Evolutionary conservation across 2,113 vertebrate species (phyloP).

Genomic region (Marcusenius ussheri): DNA sequence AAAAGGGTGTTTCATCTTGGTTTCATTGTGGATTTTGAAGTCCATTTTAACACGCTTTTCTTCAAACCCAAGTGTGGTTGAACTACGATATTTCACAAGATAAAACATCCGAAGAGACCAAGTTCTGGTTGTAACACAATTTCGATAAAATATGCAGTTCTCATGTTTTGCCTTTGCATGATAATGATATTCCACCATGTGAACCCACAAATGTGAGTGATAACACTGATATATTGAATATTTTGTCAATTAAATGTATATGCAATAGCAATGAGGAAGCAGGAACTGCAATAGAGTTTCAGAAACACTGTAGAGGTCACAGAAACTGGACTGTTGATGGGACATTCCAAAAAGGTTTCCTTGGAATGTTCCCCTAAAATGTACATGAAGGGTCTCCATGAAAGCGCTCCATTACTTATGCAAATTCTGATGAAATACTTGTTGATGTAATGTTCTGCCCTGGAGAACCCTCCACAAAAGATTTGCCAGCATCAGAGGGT

Average conservation of each 20-base stretch:
- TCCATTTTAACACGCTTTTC: neutral
- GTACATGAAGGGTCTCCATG: neutral
- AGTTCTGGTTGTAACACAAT: neutral
- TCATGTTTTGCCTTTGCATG: neutral
- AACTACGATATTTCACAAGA: neutral
- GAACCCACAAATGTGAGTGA: neutral
- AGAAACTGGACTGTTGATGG: neutral
- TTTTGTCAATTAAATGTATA: neutral
- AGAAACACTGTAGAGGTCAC: neutral
- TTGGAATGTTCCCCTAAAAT: neutral
- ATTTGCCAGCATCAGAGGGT: neutral
- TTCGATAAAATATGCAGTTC: neutral
- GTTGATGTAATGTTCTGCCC: neutral
- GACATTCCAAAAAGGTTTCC: neutral
- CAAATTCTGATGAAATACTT: neutral
- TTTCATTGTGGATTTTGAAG: neutral
- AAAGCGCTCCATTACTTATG: neutral
- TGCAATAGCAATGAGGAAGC: neutral
- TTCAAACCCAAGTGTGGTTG: neutral
- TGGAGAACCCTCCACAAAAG: neutral
- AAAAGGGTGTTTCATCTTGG: neutral
- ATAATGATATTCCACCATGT: neutral
- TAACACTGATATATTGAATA: neutral
- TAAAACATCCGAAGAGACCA: neutral
- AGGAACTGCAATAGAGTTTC: neutral